A percentile compares a stretch with the other conserved stretches of the same genome.
phyloP scores from a whole-genome alignment of 2,797 vertebrate genomes.

The Alcedo quadribrachys region DNA sequence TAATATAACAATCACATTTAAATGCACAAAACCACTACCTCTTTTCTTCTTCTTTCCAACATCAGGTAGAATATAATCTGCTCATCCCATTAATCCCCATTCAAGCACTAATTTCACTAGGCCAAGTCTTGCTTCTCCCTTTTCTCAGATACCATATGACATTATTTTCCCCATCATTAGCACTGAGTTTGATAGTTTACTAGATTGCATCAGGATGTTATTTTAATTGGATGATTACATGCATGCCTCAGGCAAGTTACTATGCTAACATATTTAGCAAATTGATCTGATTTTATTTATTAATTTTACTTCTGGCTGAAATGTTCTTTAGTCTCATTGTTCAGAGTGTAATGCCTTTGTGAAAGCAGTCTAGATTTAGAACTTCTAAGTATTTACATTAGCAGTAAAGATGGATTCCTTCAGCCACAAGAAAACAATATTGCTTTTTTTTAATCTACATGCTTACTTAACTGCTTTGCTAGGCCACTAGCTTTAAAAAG shows the following conservation, averaged over 20 bases:
- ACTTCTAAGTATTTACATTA: background rate
- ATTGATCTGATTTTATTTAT: slow-evolving; percentile 43
- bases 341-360: background rate
- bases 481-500: background rate
- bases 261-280: slow-evolving; percentile 22
- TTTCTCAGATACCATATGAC: background rate
- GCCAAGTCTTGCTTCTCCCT: background rate
- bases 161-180: slow-evolving; percentile 38
- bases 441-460: background rate
- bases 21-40: fast-evolving
- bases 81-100: background rate
- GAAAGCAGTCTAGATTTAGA: background rate
- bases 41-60: background rate
- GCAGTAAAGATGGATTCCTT: background rate
- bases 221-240: slow-evolving; percentile 46
- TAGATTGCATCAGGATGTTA: slow-evolving; percentile 7
- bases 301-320: slow-evolving; percentile 39
- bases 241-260: background rate
- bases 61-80: background rate
- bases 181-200: slow-evolving; percentile 22
- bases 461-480: background rate
- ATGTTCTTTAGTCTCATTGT: background rate
- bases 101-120: background rate
- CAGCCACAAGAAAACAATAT: background rate
- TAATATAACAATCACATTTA: background rate